These are phyloP conservation scores for Chaetodon trifascialis DNA, from an alignment of 2,113 vertebrate species.

Conservation along the genomic window DNA sequence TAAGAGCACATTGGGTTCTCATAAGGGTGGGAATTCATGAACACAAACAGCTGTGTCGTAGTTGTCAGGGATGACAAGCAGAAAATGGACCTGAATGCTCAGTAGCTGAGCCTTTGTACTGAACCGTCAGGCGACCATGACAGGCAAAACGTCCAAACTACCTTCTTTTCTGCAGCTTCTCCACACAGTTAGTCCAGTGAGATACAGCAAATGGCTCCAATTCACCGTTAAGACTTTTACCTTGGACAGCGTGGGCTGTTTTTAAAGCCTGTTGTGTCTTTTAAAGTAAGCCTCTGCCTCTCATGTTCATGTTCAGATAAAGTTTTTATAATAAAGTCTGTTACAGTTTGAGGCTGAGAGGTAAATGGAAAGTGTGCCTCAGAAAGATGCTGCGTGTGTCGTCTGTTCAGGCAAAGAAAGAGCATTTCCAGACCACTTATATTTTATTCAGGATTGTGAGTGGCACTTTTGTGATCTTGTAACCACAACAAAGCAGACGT, in stretches of 20 bases:
- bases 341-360: conserved; percentile 8
- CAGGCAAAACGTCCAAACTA: background rate
- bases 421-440: background rate
- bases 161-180: background rate
- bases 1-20: background rate
- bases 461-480: conserved; percentile 22
- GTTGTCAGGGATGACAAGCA: background rate
- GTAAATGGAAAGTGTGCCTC: background rate
- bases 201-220: background rate
- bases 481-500: background rate
- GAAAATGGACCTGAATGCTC: conserved; percentile 16
- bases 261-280: background rate
- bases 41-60: background rate
- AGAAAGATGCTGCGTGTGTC: background rate
- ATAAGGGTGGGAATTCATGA: background rate
- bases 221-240: background rate
- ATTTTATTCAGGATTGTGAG: conserved; percentile 10
- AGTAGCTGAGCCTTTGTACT: background rate
- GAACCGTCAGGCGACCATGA: background rate
- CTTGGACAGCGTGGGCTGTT: background rate
- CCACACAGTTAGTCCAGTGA: background rate
- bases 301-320: background rate
- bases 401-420: background rate
- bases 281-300: background rate
- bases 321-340: conserved; percentile 16